Evolutionary conservation across 2,113 vertebrate genomes (phyloP), one percentile per base, ranked within the genome.

Genomic region (Pterocles orientalis): DNA sequence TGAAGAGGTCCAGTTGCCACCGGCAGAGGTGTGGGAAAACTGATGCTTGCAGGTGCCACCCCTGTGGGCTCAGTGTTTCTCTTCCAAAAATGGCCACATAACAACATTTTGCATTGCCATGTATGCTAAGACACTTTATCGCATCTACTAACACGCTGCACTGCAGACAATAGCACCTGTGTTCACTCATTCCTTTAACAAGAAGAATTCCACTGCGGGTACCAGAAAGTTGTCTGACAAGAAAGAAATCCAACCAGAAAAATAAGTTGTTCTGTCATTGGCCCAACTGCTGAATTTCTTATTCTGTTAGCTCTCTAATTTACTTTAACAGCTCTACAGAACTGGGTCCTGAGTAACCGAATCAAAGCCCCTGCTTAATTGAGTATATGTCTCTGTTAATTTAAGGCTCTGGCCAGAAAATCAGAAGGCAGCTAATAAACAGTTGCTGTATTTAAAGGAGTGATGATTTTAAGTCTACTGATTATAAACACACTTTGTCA

Each of bases 371-470:
- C 88, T 62, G 58, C 29, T 87, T 96, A 96, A 95, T 20, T 89
- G 91, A 94, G 62, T 94, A 86, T 91, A 95, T 65, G 86, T 85
- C 86, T 87, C 81, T 75, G 72, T 87, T 96, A 95, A 96, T 96
- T 94, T 96, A 87, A 95, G 78, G 73, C 47, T 94, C 88, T 51
- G 62, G 77, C 68, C 83, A 95, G 88, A 93, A 94, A 96, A 94
- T 93, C 83, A 94, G 94, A 94, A 89, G 86, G 87, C 73, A 87
- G 88, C 91, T 97, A 96, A 94, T 96, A 88, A 95, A 97, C 94
- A 92, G 89, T 90, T 97, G 92, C 94, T 97, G 93, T 87, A 93
- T 47, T 94, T 95, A 86, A 96, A 90, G 75, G 76, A 94, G 86
- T 26, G 33, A 90, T 70, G 90, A 93, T 86, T 96, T 89, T 78